phyloP scores from a whole-genome alignment of 2,888 invertebrate species.

The Amphipyra berbera region DNA sequence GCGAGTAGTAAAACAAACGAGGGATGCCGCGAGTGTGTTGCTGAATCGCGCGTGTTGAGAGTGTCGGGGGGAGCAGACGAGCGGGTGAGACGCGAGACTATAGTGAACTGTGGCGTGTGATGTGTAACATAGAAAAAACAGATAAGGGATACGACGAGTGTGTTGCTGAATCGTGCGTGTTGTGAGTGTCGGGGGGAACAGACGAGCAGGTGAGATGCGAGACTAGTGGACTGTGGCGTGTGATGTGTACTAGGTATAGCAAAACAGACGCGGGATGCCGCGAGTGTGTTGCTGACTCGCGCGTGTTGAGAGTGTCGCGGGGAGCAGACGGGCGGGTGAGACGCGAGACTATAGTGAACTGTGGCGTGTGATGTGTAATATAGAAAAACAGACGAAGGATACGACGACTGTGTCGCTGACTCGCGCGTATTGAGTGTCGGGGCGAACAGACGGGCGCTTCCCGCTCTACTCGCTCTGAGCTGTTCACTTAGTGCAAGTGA shows the following conservation, averaged over 20 bases:
- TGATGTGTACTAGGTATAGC: no score
- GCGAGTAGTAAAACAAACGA: slow-evolving; percentile 87
- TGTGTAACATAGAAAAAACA: neutral
- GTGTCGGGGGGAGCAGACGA: slow-evolving; percentile 60
- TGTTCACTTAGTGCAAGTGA: no score
- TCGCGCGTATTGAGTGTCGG: no score
- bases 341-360: no score
- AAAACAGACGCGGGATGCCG: no score
- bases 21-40: slow-evolving; percentile 69
- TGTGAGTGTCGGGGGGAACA: neutral
- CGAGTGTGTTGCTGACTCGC: no score
- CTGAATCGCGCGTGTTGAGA: slow-evolving; percentile 69
- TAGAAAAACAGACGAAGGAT: no score
- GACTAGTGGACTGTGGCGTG: no score
- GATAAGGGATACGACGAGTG: neutral
- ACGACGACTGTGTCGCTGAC: no score
- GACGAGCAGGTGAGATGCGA: neutral
- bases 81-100: slow-evolving; percentile 49
- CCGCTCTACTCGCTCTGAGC: no score
- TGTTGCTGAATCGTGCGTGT: neutral
- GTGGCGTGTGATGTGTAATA: no score
- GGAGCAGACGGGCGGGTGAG: neutral
- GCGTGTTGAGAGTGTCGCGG: neutral
- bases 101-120: neutral
- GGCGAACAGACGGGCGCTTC: no score